Conservation (phyloP, 2,113 vertebrate genomes). For the Aspiorhynchus laticeps region DNA sequence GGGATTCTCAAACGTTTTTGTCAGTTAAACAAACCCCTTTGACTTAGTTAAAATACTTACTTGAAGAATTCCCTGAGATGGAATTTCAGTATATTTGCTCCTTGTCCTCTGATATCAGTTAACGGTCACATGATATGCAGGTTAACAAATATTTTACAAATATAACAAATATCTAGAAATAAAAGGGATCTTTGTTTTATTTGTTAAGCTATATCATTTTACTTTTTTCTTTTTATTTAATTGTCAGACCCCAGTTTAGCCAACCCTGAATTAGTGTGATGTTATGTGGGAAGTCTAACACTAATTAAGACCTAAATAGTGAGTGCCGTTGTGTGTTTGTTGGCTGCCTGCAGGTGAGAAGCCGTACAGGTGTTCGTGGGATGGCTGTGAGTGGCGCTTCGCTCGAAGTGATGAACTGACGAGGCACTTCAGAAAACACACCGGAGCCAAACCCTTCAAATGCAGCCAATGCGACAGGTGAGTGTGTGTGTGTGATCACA, state of each 20-base stretch:
- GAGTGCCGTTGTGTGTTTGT: neutral
- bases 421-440: constrained; percentile 99
- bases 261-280: neutral
- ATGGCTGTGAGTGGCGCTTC: constrained; percentile 98
- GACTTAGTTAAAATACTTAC: too few species aligned
- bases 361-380: constrained; percentile 99
- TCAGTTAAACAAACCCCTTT: too few species aligned
- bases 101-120: neutral
- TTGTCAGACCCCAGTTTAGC: neutral
- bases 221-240: neutral
- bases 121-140: neutral
- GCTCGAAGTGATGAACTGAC: constrained; percentile 97
- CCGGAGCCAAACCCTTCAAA: constrained; percentile 98
- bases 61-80: too few species aligned
- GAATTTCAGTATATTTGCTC: neutral
- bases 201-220: neutral
- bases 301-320: neutral
- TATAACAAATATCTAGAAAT: too few species aligned
- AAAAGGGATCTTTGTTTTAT: neutral
- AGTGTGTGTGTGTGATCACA: neutral
- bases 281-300: neutral
- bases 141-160: neutral
- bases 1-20: too few species aligned
- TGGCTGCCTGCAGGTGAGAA: constrained; percentile 85
- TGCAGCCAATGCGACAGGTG: constrained; percentile 99